Evolutionary conservation across 1,140 invertebrate genomes (phyloP).

Genomic region (Megathymus violae): DNA sequence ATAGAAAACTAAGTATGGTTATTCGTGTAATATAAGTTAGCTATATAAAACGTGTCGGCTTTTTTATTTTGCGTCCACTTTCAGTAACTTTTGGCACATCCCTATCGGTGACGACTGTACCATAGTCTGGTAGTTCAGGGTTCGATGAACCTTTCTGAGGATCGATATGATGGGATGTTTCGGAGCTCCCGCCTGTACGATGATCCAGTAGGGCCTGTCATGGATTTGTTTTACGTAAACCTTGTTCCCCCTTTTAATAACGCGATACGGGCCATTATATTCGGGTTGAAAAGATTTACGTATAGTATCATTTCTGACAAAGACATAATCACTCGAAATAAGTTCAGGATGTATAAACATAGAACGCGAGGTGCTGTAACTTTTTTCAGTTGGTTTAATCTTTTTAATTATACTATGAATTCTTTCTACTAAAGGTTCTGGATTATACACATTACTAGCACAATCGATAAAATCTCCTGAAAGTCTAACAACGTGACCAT

Average conservation of each 20-base stretch:
- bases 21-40: too few relatives aligned
- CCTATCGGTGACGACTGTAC: too few relatives aligned
- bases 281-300: slow-evolving; percentile 36
- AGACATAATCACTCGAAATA: slow-evolving; percentile 37
- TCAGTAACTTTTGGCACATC: too few relatives aligned
- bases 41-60: too few relatives aligned
- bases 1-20: too few relatives aligned
- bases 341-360: slow-evolving; percentile 42
- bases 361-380: neutral
- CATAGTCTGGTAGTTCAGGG: too few relatives aligned
- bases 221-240: neutral
- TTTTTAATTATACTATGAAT: slow-evolving; percentile 5
- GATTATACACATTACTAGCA: neutral
- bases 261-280: slow-evolving; percentile 44
- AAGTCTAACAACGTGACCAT: slow-evolving; percentile 25
- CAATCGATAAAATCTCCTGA: slow-evolving; percentile 12
- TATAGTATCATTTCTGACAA: slow-evolving; percentile 42
- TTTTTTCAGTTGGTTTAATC: neutral
- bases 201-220: too few relatives aligned
- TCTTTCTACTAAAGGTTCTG: slow-evolving; percentile 1
- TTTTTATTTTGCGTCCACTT: too few relatives aligned
- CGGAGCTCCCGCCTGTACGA: too few relatives aligned
- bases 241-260: neutral
- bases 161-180: too few relatives aligned
- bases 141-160: too few relatives aligned